phyloP scores from a whole-genome alignment of 2,113 vertebrate species.

The Cariama cristata region DNA sequence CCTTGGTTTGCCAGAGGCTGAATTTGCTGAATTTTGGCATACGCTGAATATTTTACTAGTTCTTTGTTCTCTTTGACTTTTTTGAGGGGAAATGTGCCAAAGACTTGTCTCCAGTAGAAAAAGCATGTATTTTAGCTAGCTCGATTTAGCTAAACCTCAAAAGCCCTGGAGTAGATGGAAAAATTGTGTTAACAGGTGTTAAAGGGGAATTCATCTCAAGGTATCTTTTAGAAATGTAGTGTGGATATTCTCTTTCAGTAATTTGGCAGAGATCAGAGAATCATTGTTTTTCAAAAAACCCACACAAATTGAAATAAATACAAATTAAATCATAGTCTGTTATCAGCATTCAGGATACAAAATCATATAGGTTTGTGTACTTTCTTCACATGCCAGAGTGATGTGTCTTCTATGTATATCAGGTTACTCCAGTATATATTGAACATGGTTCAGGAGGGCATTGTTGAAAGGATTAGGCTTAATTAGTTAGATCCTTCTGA shows the following conservation, averaged over 20 bases:
- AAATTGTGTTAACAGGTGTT: not conserved
- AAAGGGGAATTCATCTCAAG: not conserved
- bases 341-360: not conserved
- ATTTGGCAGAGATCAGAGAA: not conserved
- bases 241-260: not conserved
- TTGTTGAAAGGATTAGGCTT: not conserved
- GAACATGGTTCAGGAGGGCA: not conserved
- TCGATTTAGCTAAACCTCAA: not conserved
- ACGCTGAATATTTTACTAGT: not conserved
- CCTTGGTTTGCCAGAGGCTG: conserved; percentile 4
- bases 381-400: not conserved
- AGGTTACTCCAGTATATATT: not conserved
- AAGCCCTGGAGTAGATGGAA: not conserved
- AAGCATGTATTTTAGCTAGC: not conserved
- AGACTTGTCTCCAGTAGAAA: not conserved
- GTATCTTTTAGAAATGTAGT: not conserved
- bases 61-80: conserved; percentile 1
- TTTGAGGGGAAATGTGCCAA: not conserved
- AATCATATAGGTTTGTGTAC: not conserved
- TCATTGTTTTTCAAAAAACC: not conserved
- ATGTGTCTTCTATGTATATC: not conserved
- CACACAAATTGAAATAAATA: not conserved
- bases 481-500: not conserved
- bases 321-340: not conserved
- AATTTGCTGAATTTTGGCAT: not conserved